These are phyloP conservation scores for Butastur rufipennis DNA, from an alignment of 2,113 vertebrate species.

Conservation along the genomic window DNA sequence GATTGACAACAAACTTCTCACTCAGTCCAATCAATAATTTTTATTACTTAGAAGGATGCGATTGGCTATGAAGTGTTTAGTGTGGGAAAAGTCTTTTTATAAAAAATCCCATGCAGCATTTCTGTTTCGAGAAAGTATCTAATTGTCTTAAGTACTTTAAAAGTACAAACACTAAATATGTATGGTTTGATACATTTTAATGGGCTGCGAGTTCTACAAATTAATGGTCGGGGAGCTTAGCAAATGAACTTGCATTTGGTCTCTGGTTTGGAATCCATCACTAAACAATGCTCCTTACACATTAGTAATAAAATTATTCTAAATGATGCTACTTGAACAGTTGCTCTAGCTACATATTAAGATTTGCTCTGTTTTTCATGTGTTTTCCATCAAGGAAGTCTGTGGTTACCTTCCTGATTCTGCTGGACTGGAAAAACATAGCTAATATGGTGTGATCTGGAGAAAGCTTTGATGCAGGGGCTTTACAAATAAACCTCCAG, in stretches of 20 bases:
- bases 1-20: slow-evolving; percentile 54
- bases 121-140: neutral
- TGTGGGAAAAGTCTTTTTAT: neutral
- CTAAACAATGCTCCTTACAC: slow-evolving; percentile 75
- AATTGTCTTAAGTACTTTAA: neutral
- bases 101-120: neutral
- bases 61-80: slow-evolving; percentile 32
- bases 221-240: neutral
- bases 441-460: slow-evolving; percentile 99
- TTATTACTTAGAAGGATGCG: slow-evolving; percentile 60
- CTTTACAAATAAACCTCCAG: slow-evolving; percentile 98
- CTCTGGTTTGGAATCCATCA: slow-evolving; percentile 60
- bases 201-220: neutral
- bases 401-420: slow-evolving; percentile 99
- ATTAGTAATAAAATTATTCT: slow-evolving; percentile 81
- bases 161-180: slow-evolving; percentile 10
- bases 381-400: slow-evolving; percentile 99
- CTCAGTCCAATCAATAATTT: slow-evolving; percentile 65
- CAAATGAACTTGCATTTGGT: slow-evolving; percentile 51
- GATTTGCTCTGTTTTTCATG: slow-evolving; percentile 87
- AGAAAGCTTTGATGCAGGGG: slow-evolving; percentile 97
- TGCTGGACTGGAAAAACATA: slow-evolving; percentile 99
- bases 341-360: slow-evolving; percentile 77
- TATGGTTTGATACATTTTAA: slow-evolving; percentile 23
- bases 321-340: slow-evolving; percentile 83